Base-by-base conservation (phyloP, 2,113 vertebrate species). In the Eubucco bourcierii region DNA sequence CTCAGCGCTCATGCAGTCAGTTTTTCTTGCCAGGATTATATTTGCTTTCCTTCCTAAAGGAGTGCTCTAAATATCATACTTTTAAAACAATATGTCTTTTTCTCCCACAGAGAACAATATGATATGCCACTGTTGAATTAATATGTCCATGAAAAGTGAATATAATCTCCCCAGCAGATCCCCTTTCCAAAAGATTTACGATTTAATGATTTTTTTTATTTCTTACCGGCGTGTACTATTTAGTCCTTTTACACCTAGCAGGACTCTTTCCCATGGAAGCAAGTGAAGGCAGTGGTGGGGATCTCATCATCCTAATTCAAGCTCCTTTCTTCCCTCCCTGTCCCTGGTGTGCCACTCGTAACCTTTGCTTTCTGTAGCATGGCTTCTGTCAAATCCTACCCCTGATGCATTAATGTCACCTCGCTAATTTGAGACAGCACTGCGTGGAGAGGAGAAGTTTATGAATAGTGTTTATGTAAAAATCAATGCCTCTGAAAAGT, bases 41-140 rank as follows among this genome's bases (percentile, higher is more conserved):
- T 92, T 96, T 95, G 75, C 87, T 94, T 93, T 96, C 81, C 91
- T 93, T 96, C 91, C 92, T 96, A 78, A 87, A 96, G 95, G 94
- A 85, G 81, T 47, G 75, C 73, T 94, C 87, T 77, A 89, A 93
- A 83, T 86, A 93, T 86, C 74, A 21, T 84, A 80, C 87, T 95
- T 95, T 90, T 63, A 88, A 88, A 91, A 89, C 84, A 93, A 72
- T 61, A 63, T 78, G 77, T 65, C 91, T 78, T 80, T 92, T 94
- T 94, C 41, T 24, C 70, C 88, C 18, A 0, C 47, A 67, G 88
- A 94, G 92, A 91, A 93, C 91, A 93, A 95, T 79, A 90, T 74
- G 87, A 90, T 95, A 94, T 92, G 87, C 83, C 95, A 90, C 91
- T 1, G 21, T 85, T 95, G 92, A 80, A 94, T 94, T 95, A 89